Conservation (phyloP, 2,113 vertebrate genomes). For the Phrynosoma blainvillii region DNA sequence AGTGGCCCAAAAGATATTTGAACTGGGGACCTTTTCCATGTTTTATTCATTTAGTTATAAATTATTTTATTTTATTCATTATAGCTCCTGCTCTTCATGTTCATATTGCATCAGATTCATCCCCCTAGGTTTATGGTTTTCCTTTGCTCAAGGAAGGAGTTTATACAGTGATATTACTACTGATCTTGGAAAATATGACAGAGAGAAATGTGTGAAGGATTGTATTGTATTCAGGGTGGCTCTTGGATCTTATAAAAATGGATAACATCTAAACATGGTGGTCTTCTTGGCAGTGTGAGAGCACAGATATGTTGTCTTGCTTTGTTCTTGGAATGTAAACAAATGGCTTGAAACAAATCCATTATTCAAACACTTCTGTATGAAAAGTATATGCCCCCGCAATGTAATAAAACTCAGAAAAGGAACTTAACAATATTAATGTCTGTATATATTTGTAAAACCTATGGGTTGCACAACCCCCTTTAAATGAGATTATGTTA, state of each 20-base stretch:
- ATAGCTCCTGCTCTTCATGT: not conserved
- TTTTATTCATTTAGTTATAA: not conserved
- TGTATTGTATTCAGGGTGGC: constrained; percentile 8
- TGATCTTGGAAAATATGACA: constrained; percentile 2
- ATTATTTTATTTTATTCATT: not conserved
- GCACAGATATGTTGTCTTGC: constrained; percentile 54
- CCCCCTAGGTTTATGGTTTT: not conserved
- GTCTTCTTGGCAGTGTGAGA: constrained; percentile 51
- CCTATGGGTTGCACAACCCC: constrained; percentile 53
- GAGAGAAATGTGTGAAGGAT: not conserved
- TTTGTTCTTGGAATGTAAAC: constrained; percentile 58
- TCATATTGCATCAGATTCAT: not conserved
- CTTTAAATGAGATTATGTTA: constrained; percentile 70
- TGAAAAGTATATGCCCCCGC: constrained; percentile 35
- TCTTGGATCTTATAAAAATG: constrained; percentile 27
- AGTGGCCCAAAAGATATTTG: not conserved
- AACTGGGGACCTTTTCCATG: not conserved
- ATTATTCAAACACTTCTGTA: constrained; percentile 59
- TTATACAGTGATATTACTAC: not conserved
- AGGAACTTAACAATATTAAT: constrained; percentile 73
- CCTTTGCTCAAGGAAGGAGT: not conserved
- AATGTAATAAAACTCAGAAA: constrained; percentile 71
- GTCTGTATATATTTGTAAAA: constrained; percentile 74
- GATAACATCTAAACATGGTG: constrained; percentile 24
- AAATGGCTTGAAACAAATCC: constrained; percentile 62